These are phyloP conservation scores for Fopius arisanus DNA, from an alignment of 1,140 invertebrate species.

Conservation along the genomic window DNA sequence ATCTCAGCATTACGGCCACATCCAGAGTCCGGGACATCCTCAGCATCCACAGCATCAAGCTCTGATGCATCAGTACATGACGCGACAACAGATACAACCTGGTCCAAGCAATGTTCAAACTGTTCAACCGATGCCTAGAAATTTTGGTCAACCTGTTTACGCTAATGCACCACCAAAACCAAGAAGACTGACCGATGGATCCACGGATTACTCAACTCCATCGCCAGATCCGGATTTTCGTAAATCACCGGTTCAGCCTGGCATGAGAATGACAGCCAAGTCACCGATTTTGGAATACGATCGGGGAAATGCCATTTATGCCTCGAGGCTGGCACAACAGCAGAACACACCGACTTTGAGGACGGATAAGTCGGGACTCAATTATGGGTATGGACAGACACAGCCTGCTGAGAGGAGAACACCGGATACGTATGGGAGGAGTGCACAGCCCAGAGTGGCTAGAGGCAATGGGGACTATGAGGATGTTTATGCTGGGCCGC, in stretches of 20 bases:
- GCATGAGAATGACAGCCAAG: constrained; percentile 43
- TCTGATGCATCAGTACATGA: constrained; percentile 37
- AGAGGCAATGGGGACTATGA: constrained; percentile 75
- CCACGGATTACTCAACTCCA: constrained; percentile 77
- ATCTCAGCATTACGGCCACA: constrained; percentile 41
- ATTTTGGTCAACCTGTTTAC: constrained; percentile 76
- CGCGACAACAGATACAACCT: constrained; percentile 31
- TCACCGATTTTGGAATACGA: constrained; percentile 52
- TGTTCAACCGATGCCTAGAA: constrained; percentile 44
- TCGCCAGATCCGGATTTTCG: constrained; percentile 62
- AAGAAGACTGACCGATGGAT: constrained; percentile 69
- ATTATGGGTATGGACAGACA: constrained; percentile 48
- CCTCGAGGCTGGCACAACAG: constrained; percentile 37
- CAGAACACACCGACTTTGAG: constrained; percentile 47
- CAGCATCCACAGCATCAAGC: constrained; percentile 37
- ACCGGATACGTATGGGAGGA: constrained; percentile 82
- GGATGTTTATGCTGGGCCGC: constrained; percentile 72
- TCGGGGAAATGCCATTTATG: constrained; percentile 50
- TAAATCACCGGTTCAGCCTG: constrained; percentile 49
- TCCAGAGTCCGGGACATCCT: constrained; percentile 24
- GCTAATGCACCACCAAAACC: constrained; percentile 90
- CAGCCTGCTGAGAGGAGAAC: constrained; percentile 72
- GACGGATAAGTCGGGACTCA: constrained; percentile 56
- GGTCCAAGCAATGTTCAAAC: constrained; percentile 38
- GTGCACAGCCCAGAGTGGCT: constrained; percentile 55